Base-by-base conservation (phyloP, 1,140 invertebrate genomes). In the Mycetomoellerius zeteki region DNA sequence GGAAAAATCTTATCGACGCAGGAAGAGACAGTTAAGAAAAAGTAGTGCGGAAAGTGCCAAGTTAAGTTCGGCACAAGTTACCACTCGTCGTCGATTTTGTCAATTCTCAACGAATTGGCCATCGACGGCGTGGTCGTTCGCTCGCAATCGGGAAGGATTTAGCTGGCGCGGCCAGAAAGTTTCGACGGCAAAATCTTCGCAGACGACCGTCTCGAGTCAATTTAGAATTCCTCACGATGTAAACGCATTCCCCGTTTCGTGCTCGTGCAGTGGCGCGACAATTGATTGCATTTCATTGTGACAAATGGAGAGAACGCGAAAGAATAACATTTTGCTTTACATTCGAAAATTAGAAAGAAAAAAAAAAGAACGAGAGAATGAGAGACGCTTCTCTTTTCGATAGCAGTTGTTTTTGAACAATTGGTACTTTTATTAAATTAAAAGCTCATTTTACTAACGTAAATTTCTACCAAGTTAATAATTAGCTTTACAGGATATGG, bases 191-290 rank as follows among this genome's bases (percentile, higher is more conserved):
- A 69, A 69, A 47, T 81, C 62, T 71, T 81, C 30, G 50, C n/a
- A 3, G 47, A 78, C 60, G 72, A 58, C n/a, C 54, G 54, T 76
- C 37, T 52, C 60, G 58, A 67, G 47, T n/a, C 62, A 69, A 80
- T 80, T 80, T 80, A 80, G 33, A 65, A 65, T 52, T 80, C 60
- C 76, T 65, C 62, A 43, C 27, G 27, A 80, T 65, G 77, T 67
- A 80, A 80, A 80, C 76, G 76, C 43, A 67, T 43, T 52, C 52
- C 33, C 33, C 24, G 19, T 19, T 16, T 64, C 16, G 21, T 8
- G 52, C 37, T 10, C 3, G 8, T 10, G 37, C 37, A 43, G 37
- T 72, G 30, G 7, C 43, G 3, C 33, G 76, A 19, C 76, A 47
- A 64, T 77, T 24, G 76, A 80, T 80, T 30, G 60, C 37, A 21